Conservation (phyloP, 2,797 vertebrate species). For the Mionectes olivaceus region DNA sequence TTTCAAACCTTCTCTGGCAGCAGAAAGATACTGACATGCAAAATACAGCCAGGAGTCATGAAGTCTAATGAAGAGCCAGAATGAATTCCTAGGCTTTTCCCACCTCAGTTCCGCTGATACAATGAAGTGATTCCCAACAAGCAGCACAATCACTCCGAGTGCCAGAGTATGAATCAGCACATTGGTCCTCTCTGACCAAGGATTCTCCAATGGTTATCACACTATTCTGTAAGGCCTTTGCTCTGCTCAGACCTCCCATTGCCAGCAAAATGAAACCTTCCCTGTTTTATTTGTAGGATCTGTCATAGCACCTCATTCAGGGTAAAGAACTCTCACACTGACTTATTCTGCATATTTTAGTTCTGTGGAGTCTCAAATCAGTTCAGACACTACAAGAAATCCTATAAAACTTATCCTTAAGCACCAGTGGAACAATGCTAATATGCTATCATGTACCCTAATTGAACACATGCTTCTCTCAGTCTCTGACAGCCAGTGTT, state of each 20-base stretch:
- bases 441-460: neutral
- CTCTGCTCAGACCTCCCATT: neutral
- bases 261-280: slow-evolving; percentile 45
- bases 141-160: neutral
- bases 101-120: slow-evolving; percentile 49
- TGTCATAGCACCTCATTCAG: slow-evolving; percentile 62
- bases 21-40: slow-evolving; percentile 15
- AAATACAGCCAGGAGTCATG: slow-evolving; percentile 46
- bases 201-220: slow-evolving; percentile 20
- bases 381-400: neutral
- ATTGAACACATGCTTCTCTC: neutral
- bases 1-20: slow-evolving; percentile 48
- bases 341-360: slow-evolving; percentile 20
- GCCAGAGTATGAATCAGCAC: slow-evolving; percentile 66
- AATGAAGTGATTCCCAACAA: slow-evolving; percentile 65
- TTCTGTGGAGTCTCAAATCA: neutral
- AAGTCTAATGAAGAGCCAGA: slow-evolving; percentile 66
- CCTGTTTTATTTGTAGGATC: slow-evolving; percentile 8
- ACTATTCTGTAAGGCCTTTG: slow-evolving; percentile 35
- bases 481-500: neutral
- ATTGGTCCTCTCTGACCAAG: neutral
- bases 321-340: neutral
- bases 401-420: neutral
- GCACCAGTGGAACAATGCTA: neutral
- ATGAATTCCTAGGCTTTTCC: slow-evolving; percentile 48